Evolutionary conservation across 2,113 vertebrate genomes (phyloP).

Genomic region (Choloepus hoffmanni): DNA sequence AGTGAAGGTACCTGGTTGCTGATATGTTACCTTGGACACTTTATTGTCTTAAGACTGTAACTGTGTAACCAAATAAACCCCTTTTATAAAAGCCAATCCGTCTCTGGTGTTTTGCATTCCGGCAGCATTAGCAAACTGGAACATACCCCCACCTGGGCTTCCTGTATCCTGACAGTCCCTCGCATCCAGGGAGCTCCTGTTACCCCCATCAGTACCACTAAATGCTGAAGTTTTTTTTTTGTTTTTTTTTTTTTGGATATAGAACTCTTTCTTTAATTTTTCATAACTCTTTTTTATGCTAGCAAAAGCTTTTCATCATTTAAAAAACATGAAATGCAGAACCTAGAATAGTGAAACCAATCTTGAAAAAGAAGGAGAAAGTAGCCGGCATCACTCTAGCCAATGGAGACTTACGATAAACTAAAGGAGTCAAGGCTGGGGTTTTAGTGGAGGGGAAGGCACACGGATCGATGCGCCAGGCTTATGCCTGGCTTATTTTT

Average conservation of each 20-base stretch:
- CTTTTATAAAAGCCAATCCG: too few relatives aligned
- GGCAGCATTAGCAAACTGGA: too few relatives aligned
- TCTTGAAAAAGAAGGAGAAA: neutral
- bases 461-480: rapidly evolving
- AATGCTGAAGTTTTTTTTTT: neutral
- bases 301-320: neutral
- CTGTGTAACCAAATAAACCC: too few relatives aligned
- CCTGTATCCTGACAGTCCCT: rapidly evolving
- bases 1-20: too few relatives aligned
- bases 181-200: neutral
- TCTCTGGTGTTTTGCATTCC: too few relatives aligned
- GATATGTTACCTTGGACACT: too few relatives aligned
- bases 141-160: too few relatives aligned
- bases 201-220: neutral
- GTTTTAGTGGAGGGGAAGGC: rapidly evolving
- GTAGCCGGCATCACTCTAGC: rapidly evolving
- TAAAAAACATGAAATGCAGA: neutral
- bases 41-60: too few relatives aligned
- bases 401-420: rapidly evolving
- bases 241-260: too few relatives aligned
- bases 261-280: neutral
- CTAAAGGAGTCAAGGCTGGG: rapidly evolving
- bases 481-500: rapidly evolving
- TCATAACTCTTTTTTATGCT: neutral
- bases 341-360: neutral